Conservation (phyloP, 2,888 invertebrate genomes). For the Eupeodes latifasciatus region DNA sequence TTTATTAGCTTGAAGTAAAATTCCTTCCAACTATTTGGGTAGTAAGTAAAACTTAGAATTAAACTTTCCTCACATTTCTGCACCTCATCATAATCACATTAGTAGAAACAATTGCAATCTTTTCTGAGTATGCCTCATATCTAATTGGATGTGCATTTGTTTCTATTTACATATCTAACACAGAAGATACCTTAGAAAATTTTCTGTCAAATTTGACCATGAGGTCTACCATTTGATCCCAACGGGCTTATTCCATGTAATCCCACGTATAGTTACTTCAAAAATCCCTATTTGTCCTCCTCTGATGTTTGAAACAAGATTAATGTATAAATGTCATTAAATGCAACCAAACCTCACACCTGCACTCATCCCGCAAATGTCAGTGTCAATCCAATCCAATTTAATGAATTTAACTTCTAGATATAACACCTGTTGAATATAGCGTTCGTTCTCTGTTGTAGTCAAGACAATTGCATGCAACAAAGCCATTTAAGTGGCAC, state of each 20-base stretch:
- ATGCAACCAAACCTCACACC: slow-evolving; percentile 29
- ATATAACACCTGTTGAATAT: slow-evolving; percentile 57
- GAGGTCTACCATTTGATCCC: slow-evolving; percentile 7
- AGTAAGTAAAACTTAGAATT: too few species aligned
- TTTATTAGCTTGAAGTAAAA: too few species aligned
- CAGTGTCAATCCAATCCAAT: slow-evolving; percentile 47
- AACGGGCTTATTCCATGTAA: slow-evolving; percentile 50
- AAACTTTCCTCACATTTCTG: too few species aligned
- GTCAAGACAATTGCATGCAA: slow-evolving; percentile 68
- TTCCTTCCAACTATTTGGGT: too few species aligned
- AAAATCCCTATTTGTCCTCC: slow-evolving; percentile 44
- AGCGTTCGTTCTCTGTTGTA: not conserved
- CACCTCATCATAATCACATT: too few species aligned
- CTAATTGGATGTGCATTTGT: too few species aligned
- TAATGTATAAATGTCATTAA: slow-evolving; percentile 47
- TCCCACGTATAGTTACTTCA: slow-evolving; percentile 28
- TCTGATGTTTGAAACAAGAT: not conserved
- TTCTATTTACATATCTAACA: too few species aligned
- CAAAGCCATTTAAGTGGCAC: slow-evolving; percentile 66
- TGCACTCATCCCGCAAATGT: slow-evolving; percentile 4
- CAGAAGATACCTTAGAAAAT: not conserved
- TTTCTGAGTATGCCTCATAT: too few species aligned
- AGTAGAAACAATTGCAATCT: too few species aligned
- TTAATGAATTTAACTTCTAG: slow-evolving; percentile 48
- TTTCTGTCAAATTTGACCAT: not conserved